These are phyloP conservation scores for Branchinecta lynchi DNA, from an alignment of 1,140 invertebrate species.

Conservation along the genomic window DNA sequence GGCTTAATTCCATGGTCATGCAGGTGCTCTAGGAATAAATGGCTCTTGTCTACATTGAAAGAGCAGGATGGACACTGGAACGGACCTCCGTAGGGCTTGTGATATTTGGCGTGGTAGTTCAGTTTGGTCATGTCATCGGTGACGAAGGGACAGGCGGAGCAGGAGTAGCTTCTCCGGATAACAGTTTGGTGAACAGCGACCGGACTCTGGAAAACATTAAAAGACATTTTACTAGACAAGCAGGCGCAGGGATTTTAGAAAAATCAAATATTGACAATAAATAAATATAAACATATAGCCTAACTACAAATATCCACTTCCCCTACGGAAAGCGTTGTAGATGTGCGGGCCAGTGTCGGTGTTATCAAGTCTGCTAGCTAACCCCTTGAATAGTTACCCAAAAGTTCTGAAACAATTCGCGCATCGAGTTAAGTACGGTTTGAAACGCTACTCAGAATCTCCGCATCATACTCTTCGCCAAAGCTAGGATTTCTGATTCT, in stretches of 20 bases:
- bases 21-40: slow-evolving; percentile 58
- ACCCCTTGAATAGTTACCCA: too few relatives aligned
- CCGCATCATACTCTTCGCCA: too few relatives aligned
- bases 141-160: slow-evolving; percentile 56
- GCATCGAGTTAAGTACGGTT: too few relatives aligned
- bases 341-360: too few relatives aligned
- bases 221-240: not conserved
- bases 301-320: too few relatives aligned
- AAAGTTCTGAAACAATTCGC: too few relatives aligned
- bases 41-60: slow-evolving; percentile 62
- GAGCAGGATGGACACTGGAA: slow-evolving; percentile 64
- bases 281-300: too few relatives aligned
- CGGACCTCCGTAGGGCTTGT: slow-evolving; percentile 49
- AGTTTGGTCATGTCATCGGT: slow-evolving; percentile 68
- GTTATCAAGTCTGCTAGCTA: too few relatives aligned
- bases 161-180: slow-evolving; percentile 43
- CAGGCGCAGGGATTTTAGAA: not conserved
- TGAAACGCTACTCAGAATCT: too few relatives aligned
- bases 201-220: not conserved
- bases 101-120: slow-evolving; percentile 69
- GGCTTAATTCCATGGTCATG: slow-evolving; percentile 49
- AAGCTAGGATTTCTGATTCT: too few relatives aligned
- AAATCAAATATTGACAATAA: too few relatives aligned
- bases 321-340: too few relatives aligned
- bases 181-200: not conserved